Conservation (phyloP, 2,113 vertebrate genomes). For the Gasterosteus nipponicus region DNA sequence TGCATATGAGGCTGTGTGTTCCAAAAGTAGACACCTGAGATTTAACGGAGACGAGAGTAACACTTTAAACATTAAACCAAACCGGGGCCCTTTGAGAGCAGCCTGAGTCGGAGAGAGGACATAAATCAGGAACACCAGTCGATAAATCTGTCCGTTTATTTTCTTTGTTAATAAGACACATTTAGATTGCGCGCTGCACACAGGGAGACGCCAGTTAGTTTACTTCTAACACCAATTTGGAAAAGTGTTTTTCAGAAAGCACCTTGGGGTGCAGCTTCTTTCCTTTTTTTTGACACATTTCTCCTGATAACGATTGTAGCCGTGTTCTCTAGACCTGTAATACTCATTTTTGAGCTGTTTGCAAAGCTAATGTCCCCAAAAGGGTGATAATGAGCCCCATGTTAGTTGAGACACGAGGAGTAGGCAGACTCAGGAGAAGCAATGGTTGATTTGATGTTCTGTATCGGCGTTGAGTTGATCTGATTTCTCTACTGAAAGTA, state of each 20-base stretch:
- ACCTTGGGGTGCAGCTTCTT: slow-evolving; percentile 14
- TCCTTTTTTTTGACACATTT: slow-evolving; percentile 36
- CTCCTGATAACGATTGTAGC: slow-evolving; percentile 36
- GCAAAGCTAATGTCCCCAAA: slow-evolving; percentile 22
- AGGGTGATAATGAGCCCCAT: slow-evolving; percentile 34
- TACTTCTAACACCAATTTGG: slow-evolving; percentile 34
- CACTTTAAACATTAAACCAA: slow-evolving; percentile 3
- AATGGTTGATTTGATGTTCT: neutral
- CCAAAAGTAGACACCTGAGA: slow-evolving; percentile 41
- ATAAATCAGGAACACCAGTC: neutral
- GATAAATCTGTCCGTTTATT: neutral
- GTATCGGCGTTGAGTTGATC: neutral
- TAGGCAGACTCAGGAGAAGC: neutral
- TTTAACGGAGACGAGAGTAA: slow-evolving; percentile 26
- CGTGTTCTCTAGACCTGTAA: slow-evolving; percentile 4
- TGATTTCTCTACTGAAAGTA: too few relatives aligned
- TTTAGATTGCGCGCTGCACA: slow-evolving; percentile 1
- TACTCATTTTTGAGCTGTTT: slow-evolving; percentile 27
- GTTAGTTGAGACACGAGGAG: slow-evolving; percentile 9
- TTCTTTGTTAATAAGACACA: neutral
- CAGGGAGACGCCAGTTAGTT: slow-evolving; percentile 19
- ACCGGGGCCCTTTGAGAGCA: neutral
- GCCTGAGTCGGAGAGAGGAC: neutral
- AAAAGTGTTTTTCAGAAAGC: slow-evolving; percentile 28
- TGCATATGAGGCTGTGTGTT: neutral